phyloP scores from a whole-genome alignment of 1,140 invertebrate genomes.

The Aradophagus sp. region DNA sequence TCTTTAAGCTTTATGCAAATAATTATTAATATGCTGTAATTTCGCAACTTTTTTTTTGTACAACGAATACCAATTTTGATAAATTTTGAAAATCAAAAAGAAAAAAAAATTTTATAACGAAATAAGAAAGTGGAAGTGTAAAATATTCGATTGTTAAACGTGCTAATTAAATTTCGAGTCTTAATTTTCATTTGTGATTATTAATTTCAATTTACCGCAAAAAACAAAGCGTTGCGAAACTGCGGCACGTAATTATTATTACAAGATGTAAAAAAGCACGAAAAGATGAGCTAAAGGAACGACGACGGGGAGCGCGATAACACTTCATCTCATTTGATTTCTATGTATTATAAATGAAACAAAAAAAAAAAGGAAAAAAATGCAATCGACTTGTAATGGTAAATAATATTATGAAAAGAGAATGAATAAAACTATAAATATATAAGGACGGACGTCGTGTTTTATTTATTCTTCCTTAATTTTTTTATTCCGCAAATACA shows the following conservation, averaged over 20 bases:
- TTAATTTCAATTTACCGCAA: too few species aligned
- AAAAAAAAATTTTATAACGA: too few species aligned
- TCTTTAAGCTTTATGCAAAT: too few species aligned
- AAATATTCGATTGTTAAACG: slow-evolving; percentile 18
- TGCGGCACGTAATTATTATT: slow-evolving; percentile 20
- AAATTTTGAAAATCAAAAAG: too few species aligned
- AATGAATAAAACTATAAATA: slow-evolving; percentile 63
- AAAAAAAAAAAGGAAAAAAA: too few species aligned
- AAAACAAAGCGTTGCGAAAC: slow-evolving; percentile 25
- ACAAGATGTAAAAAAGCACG: slow-evolving; percentile 22
- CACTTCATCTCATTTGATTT: slow-evolving; percentile 61
- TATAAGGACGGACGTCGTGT: slow-evolving; percentile 11
- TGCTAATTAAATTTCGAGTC: too few species aligned
- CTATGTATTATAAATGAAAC: slow-evolving; percentile 64
- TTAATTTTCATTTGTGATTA: too few species aligned
- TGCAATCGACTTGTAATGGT: slow-evolving; percentile 66
- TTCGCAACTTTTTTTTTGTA: too few species aligned
- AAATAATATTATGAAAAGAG: slow-evolving; percentile 63
- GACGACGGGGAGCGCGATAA: slow-evolving; percentile 12
- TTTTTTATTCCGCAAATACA: too few species aligned
- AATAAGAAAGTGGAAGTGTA: too few species aligned
- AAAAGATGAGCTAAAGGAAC: slow-evolving; percentile 13
- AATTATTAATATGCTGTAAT: too few species aligned
- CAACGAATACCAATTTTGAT: too few species aligned
- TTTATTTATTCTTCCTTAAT: not conserved